Evolutionary conservation across 2,888 invertebrate genomes (phyloP).

Genomic region (Drosophila antonietae): DNA sequence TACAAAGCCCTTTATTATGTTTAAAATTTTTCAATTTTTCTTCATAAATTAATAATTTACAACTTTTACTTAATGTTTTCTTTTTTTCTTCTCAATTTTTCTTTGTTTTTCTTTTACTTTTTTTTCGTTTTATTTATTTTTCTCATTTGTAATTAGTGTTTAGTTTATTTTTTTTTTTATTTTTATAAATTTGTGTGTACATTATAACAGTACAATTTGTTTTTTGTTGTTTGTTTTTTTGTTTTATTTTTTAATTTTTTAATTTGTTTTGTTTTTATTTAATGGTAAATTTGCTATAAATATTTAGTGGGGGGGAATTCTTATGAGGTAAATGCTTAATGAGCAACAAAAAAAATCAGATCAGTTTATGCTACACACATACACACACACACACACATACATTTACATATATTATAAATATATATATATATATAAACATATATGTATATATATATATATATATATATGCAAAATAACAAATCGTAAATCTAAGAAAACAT

Average conservation of each 20-base stretch:
- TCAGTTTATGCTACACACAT: conserved; percentile 72
- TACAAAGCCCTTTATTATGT: conserved; percentile 81
- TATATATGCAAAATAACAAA: conserved; percentile 79
- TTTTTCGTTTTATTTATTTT: conserved; percentile 10
- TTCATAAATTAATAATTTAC: conserved; percentile 74
- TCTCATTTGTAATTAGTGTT: conserved; percentile 27
- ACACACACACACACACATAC: not conserved
- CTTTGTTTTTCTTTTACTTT: conserved; percentile 27
- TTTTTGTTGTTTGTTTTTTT: conserved; percentile 23
- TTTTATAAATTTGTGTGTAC: conserved; percentile 54
- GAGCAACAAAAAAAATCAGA: conserved; percentile 75
- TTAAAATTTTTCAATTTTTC: conserved; percentile 75
- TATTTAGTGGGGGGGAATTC: conserved; percentile 69
- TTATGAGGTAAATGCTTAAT: conserved; percentile 78
- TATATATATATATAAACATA: conserved; percentile 45
- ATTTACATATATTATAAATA: conserved; percentile 1
- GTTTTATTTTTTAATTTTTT: not conserved
- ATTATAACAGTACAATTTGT: conserved; percentile 76
- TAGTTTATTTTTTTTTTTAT: conserved; percentile 8
- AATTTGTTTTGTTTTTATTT: conserved; percentile 38
- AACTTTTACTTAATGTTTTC: conserved; percentile 53
- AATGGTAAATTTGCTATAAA: conserved; percentile 79
- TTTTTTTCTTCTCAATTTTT: conserved; percentile 35
- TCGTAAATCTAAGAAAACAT: conserved; percentile 77
- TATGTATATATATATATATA: conserved; percentile 39